These are phyloP conservation scores for Halyomorpha halys DNA, from an alignment of 1,140 invertebrate genomes.

Conservation along the genomic window DNA sequence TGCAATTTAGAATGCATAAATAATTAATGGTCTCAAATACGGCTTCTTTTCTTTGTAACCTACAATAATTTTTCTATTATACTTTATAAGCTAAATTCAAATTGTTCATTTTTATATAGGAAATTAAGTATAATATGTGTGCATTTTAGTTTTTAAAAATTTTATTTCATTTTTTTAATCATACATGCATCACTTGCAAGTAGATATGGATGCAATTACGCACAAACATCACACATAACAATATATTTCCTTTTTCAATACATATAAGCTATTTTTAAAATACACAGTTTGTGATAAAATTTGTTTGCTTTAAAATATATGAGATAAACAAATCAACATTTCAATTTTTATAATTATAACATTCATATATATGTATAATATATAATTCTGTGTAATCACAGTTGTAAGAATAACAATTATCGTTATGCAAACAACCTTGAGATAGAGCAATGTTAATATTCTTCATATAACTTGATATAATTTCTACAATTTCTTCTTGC, in stretches of 20 bases:
- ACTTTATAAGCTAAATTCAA: no score
- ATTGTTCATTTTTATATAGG: no score
- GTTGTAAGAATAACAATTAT: conserved; percentile 19
- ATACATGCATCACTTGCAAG: no score
- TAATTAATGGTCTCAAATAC: no score
- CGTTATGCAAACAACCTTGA: conserved; percentile 24
- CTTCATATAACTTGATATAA: conserved; percentile 1
- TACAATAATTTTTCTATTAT: no score
- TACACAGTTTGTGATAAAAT: conserved; percentile 15
- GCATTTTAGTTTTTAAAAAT: no score
- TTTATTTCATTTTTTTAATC: no score
- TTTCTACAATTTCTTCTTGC: neutral
- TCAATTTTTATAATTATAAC: neutral
- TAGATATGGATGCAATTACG: no score
- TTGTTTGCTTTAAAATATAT: conserved; percentile 8
- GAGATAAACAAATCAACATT: conserved; percentile 18
- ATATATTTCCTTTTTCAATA: neutral
- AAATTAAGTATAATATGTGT: no score
- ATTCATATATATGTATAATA: conserved; percentile 3
- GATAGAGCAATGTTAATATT: conserved; percentile 8
- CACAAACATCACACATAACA: no score
- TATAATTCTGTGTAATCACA: conserved; percentile 17
- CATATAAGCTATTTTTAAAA: conserved; percentile 14
- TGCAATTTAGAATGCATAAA: no score
- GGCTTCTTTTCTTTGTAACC: no score